Conservation (phyloP, 2,113 vertebrate species). For the Percopsis transmontana region DNA sequence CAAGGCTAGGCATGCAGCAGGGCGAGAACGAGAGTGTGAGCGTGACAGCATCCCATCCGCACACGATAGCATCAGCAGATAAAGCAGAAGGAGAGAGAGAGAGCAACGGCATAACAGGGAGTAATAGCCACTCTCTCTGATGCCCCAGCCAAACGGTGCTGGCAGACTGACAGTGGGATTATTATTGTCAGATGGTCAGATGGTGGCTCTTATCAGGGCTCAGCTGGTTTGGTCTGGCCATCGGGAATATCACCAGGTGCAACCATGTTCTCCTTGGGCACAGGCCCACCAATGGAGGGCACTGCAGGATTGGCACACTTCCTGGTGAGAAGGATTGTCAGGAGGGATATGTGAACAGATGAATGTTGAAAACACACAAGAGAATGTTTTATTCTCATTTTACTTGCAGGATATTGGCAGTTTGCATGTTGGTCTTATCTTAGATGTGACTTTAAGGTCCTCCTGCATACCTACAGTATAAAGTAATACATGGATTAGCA, state of each 20-base stretch:
- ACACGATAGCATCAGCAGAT: slow-evolving; percentile 18
- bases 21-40: background rate
- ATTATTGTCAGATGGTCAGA: slow-evolving; percentile 73
- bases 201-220: slow-evolving; percentile 68
- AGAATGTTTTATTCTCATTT: slow-evolving; percentile 1
- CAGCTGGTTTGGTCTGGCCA: slow-evolving; percentile 71
- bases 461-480: too few relatives aligned
- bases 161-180: slow-evolving; percentile 59
- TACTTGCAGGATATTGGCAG: background rate
- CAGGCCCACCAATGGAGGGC: slow-evolving; percentile 63
- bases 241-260: slow-evolving; percentile 60
- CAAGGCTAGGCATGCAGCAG: background rate
- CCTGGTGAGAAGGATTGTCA: slow-evolving; percentile 18
- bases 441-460: too few relatives aligned
- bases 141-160: slow-evolving; percentile 49
- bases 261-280: slow-evolving; percentile 36
- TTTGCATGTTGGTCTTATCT: slow-evolving; percentile 12
- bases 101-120: slow-evolving; percentile 27
- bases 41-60: slow-evolving; percentile 17
- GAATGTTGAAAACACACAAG: slow-evolving; percentile 15
- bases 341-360: slow-evolving; percentile 12
- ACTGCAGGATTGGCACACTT: slow-evolving; percentile 52
- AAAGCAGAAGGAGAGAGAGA: slow-evolving; percentile 11
- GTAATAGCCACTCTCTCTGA: slow-evolving; percentile 29
- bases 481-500: too few relatives aligned